phyloP scores from a whole-genome alignment of 2,797 vertebrate species.

The Anguilla anguilla region DNA sequence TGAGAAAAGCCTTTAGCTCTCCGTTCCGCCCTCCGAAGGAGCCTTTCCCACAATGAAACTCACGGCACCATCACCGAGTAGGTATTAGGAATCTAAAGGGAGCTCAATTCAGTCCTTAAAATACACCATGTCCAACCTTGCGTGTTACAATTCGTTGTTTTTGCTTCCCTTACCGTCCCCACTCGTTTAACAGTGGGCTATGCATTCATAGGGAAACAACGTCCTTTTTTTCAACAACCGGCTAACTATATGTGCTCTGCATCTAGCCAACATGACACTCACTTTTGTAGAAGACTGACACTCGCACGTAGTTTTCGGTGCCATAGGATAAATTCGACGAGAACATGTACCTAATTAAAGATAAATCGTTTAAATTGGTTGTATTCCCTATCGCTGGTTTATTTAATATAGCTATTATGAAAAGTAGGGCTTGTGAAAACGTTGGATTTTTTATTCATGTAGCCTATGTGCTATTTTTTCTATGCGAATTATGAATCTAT shows the following conservation, averaged over 20 bases:
- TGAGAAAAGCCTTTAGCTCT: conserved; percentile 3
- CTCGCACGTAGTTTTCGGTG: background rate
- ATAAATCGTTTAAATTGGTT: background rate
- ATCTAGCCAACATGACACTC: background rate
- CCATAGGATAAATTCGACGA: background rate
- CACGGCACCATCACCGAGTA: background rate
- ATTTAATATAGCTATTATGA: too few relatives aligned
- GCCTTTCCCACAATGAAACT: background rate
- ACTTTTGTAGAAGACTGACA: conserved; percentile 5
- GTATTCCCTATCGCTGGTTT: too few relatives aligned
- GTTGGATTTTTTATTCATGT: too few relatives aligned
- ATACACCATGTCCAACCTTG: background rate
- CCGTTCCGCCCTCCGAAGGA: conserved; percentile 2
- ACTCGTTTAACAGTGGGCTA: background rate
- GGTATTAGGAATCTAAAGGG: background rate
- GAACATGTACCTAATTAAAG: background rate
- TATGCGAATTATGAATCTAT: background rate
- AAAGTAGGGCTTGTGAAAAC: too few relatives aligned
- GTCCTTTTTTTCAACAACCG: background rate
- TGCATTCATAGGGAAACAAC: background rate
- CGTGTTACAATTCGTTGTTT: background rate
- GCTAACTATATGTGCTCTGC: background rate
- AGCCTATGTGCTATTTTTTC: background rate
- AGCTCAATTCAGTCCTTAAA: background rate
- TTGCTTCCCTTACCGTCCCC: background rate